Base-by-base conservation (phyloP, 2,888 invertebrate species). In the Belgica antarctica region DNA sequence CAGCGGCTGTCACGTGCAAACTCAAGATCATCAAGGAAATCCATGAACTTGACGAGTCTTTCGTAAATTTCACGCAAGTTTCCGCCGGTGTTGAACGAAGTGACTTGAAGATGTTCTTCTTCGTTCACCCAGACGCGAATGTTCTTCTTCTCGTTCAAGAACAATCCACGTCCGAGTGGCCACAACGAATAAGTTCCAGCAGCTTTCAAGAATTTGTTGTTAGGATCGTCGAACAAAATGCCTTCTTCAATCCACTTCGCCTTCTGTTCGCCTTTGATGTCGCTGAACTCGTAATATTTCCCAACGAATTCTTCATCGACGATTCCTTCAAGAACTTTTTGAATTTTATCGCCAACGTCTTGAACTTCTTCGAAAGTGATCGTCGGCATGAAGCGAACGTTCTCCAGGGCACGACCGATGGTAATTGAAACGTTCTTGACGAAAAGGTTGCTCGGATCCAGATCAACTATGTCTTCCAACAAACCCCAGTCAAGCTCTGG, bases 111-210 rank as follows among this genome's bases (percentile, higher is more conserved):
- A 77, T 89, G 89, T 78, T 89, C 88, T 78, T 87, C 87, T 74
- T 87, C 87, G 78, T 88, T 88, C 73, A 83, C 82, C 87, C 88
- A 89, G 74, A 87, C 81, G 69, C 84, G 77, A 78, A 88, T 87
- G 72, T 85, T 87, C 79, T 87, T 87, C 70, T 81, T 80, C 46
- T 85, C 83, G 79, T 88, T 89, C 4, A 76, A 76, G 59, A 76
- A 80, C 28, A 79, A 73, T 22, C 78, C 80, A 34, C 80, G 78
- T 27, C 87, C 88, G 57, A 82, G 82, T 66, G 89, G 88, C 89
- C 89, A 89, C 78, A 83, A 87, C 71, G 86, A 84, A 78, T 83
- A 86, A 71, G 84, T 83, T 70, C 84, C 83, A 66, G 86, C 85
- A 52, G 83, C 81, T 73, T 82, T 79, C 62, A 85, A 76, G 74